A percentile compares a stretch with the other conserved stretches of the same genome.
phyloP scores from a whole-genome alignment of 2,113 vertebrate genomes.

The Pelusios castaneus region DNA sequence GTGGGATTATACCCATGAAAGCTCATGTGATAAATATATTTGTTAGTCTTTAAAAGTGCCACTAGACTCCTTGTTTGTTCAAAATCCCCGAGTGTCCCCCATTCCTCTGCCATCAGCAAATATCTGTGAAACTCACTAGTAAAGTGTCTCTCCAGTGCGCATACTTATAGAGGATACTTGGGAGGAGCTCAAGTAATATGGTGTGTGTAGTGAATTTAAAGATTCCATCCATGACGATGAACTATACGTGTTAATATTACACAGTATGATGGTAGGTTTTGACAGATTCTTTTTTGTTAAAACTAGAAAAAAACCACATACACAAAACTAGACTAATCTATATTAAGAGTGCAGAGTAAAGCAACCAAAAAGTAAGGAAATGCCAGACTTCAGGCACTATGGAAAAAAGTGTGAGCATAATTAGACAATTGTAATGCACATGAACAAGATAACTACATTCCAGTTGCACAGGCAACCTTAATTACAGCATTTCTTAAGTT shows the following conservation, averaged over 20 bases:
- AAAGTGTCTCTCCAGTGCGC: not conserved
- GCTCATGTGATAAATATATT: too few species aligned
- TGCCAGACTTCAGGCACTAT: not conserved
- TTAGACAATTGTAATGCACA: rapidly evolving
- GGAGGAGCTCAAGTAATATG: not conserved
- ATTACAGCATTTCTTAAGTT: rapidly evolving
- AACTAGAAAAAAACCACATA: not conserved
- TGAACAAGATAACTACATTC: not conserved
- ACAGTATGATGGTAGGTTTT: not conserved
- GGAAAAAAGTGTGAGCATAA: not conserved
- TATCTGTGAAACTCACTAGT: not conserved
- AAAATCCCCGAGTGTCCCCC: not conserved
- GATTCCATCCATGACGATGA: not conserved
- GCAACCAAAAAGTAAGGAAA: not conserved
- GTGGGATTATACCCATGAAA: too few species aligned
- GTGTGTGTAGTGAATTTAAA: not conserved
- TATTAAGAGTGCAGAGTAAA: not conserved
- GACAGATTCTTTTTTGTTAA: not conserved
- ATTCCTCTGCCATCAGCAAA: not conserved
- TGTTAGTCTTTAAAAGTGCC: too few species aligned
- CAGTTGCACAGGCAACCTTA: not conserved
- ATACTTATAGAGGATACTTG: too few species aligned
- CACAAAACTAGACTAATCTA: not conserved
- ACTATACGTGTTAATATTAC: not conserved
- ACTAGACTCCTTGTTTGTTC: too few species aligned